Conservation (phyloP, 1,140 invertebrate species). For the Scaptodrosophila lebanonensis region DNA sequence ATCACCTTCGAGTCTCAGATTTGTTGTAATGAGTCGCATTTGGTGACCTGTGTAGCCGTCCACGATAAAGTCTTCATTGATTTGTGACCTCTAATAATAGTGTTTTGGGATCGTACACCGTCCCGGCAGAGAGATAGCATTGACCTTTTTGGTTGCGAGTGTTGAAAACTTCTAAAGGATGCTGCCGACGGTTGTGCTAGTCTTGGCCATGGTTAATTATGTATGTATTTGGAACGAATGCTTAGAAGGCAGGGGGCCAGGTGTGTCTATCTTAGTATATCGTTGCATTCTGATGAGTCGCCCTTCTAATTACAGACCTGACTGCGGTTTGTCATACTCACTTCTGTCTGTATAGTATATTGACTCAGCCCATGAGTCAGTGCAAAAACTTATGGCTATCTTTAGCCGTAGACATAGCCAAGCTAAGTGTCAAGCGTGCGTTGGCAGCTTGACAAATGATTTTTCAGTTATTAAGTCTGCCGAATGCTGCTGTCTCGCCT, state of each 20-base stretch:
- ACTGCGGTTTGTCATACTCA: conserved; percentile 39
- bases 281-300: conserved; percentile 22
- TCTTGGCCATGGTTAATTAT: conserved; percentile 46
- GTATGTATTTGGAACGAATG: conserved; percentile 57
- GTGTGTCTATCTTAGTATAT: too few relatives aligned
- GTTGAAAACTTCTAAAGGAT: conserved; percentile 59
- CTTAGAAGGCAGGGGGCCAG: conserved; percentile 17
- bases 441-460: conserved; percentile 69
- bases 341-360: conserved; percentile 39
- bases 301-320: conserved; percentile 41
- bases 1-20: conserved; percentile 38
- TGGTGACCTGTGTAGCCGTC: conserved; percentile 14
- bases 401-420: too few relatives aligned
- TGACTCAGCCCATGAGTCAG: conserved; percentile 20
- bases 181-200: conserved; percentile 36
- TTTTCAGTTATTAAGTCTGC: conserved; percentile 2
- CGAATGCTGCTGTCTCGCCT: too few relatives aligned
- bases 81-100: conserved; percentile 75
- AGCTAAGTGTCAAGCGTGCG: conserved; percentile 48
- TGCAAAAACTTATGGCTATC: conserved; percentile 49
- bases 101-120: conserved; percentile 45
- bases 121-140: conserved; percentile 46
- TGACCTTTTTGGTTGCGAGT: conserved; percentile 47
- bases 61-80: conserved; percentile 74
- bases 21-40: conserved; percentile 55